These are phyloP conservation scores for Symphodus melops DNA, from an alignment of 2,113 vertebrate genomes.

Conservation along the genomic window DNA sequence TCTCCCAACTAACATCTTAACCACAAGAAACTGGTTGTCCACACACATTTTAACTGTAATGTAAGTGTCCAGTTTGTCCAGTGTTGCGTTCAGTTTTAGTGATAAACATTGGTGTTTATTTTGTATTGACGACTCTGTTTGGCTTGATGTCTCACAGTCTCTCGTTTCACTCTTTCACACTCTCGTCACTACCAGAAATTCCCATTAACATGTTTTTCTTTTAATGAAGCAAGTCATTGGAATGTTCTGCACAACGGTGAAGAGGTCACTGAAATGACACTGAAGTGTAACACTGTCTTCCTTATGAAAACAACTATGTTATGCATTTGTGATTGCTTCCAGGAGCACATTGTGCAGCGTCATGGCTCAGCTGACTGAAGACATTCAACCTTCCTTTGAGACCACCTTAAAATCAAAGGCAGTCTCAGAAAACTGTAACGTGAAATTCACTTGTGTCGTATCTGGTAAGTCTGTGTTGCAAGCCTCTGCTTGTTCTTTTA, in stretches of 20 bases:
- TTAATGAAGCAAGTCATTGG: conserved; percentile 32
- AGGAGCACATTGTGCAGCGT: conserved; percentile 98
- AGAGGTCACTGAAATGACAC: conserved; percentile 20
- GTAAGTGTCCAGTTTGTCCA: conserved; percentile 55
- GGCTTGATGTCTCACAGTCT: conserved; percentile 60
- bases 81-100: conserved; percentile 42
- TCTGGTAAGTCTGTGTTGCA: conserved; percentile 85
- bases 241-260: conserved; percentile 45
- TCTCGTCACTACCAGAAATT: conserved; percentile 61
- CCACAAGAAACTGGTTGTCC: conserved; percentile 48
- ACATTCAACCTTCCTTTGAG: conserved; percentile 95
- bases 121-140: conserved; percentile 62
- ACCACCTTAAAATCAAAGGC: conserved; percentile 94
- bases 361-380: conserved; percentile 97
- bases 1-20: conserved; percentile 81
- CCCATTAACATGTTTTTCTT: conserved; percentile 61
- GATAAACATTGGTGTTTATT: conserved; percentile 39
- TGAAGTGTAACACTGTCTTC: neutral
- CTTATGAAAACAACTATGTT: conserved; percentile 22
- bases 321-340: conserved; percentile 68
- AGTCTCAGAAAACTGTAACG: conserved; percentile 93
- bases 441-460: conserved; percentile 94
- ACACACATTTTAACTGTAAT: conserved; percentile 61
- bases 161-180: conserved; percentile 34
- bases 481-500: conserved; percentile 22